phyloP scores from a whole-genome alignment of 2,113 vertebrate genomes.

The Laticauda laticaudata region DNA sequence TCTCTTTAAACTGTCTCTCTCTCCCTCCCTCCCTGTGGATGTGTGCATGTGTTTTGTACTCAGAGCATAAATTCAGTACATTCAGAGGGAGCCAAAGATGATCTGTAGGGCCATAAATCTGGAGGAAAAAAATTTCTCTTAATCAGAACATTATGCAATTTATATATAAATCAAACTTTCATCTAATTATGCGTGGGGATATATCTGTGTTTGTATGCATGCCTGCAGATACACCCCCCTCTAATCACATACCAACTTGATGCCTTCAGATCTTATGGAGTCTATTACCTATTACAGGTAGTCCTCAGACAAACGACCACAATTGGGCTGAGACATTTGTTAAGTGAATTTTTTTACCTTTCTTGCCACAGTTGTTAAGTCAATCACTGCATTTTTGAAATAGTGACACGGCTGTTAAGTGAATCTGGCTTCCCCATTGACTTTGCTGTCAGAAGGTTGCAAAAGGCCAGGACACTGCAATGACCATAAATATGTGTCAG shows the following conservation, averaged over 20 bases:
- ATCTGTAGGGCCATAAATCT: not conserved
- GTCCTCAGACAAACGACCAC: not conserved
- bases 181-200: not conserved
- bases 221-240: not conserved
- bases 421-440: not conserved
- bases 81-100: not conserved
- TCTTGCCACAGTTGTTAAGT: not conserved
- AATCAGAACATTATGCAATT: not conserved
- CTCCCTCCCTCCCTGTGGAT: not conserved
- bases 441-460: not conserved
- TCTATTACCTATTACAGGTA: not conserved
- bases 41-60: not conserved
- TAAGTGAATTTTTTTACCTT: not conserved
- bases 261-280: not conserved
- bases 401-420: not conserved
- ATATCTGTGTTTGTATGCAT: not conserved
- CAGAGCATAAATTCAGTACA: not conserved
- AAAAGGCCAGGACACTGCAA: not conserved
- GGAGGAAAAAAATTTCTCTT: not conserved
- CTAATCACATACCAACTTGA: not conserved
- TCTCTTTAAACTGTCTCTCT: not conserved
- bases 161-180: not conserved
- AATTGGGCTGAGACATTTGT: not conserved
- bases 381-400: not conserved
- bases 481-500: not conserved